A percentile compares a stretch with the other conserved stretches of the same genome.
Evolutionary conservation across 2,888 invertebrate genomes (phyloP).

Genomic region (Carterocephalus palaemon): DNA sequence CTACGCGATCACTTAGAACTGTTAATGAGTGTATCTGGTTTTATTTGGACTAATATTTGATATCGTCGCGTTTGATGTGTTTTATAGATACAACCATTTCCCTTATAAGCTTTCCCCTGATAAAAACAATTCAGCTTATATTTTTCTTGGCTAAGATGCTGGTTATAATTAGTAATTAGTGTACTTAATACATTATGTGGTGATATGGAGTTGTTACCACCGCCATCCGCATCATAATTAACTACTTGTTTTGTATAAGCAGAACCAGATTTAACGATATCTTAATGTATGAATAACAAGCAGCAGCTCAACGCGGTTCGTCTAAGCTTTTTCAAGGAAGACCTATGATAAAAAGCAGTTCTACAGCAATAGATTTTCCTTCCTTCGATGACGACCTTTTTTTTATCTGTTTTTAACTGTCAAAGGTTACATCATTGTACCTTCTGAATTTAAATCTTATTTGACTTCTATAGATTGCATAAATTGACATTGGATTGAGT

Average conservation of each 20-base stretch:
- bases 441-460: slow-evolving; percentile 3
- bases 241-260: not conserved
- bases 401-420: slow-evolving; percentile 25
- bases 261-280: slow-evolving; percentile 3
- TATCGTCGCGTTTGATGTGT: slow-evolving; percentile 64
- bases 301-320: not conserved
- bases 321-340: slow-evolving; percentile 13
- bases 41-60: slow-evolving; percentile 63
- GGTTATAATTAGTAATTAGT: no score
- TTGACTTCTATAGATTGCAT: slow-evolving; percentile 14
- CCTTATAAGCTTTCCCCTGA: not conserved
- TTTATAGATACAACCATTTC: slow-evolving; percentile 38
- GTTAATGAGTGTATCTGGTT: slow-evolving; percentile 57
- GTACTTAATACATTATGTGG: no score
- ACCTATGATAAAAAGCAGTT: slow-evolving; percentile 12
- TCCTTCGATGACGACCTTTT: slow-evolving; percentile 22
- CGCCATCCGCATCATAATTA: slow-evolving; percentile 1
- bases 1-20: slow-evolving; percentile 39
- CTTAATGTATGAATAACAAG: slow-evolving; percentile 14
- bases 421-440: slow-evolving; percentile 26
- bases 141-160: no score
- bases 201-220: no score
- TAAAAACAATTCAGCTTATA: no score
- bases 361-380: slow-evolving; percentile 2
- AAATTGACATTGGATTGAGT: slow-evolving; percentile 11